Evolutionary conservation across 1,140 invertebrate species (phyloP).

Genomic region (Drosophila funebris): DNA sequence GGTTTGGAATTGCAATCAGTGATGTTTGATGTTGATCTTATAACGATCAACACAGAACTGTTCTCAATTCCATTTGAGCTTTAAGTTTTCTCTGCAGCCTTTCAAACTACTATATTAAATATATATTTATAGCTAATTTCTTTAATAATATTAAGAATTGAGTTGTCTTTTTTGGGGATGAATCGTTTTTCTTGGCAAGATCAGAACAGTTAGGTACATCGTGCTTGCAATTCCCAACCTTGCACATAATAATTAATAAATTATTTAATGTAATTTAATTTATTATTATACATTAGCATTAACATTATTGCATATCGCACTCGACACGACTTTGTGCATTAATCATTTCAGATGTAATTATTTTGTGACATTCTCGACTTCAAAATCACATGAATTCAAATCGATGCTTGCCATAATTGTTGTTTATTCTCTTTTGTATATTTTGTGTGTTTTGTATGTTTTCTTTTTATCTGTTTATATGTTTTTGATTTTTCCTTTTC

Average conservation of each 20-base stretch:
- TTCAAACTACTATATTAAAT: no score
- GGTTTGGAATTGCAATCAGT: not conserved
- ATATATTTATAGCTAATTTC: no score
- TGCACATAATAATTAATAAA: not conserved
- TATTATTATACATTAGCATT: no score
- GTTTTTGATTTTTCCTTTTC: conserved; percentile 7
- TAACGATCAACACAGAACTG: no score
- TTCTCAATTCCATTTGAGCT: no score
- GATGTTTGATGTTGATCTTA: no score
- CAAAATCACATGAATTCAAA: conserved; percentile 1
- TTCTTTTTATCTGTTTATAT: conserved; percentile 4
- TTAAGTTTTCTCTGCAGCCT: no score
- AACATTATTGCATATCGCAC: conserved; percentile 15
- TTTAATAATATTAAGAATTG: no score
- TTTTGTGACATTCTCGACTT: conserved; percentile 10
- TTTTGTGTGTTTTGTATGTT: conserved; percentile 18
- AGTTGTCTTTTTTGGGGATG: not conserved
- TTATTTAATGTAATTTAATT: not conserved
- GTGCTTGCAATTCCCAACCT: conserved; percentile 32
- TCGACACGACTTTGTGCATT: conserved; percentile 2
- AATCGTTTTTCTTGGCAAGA: no score
- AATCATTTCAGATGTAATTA: conserved; percentile 3
- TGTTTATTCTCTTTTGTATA: conserved; percentile 21
- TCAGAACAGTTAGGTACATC: not conserved
- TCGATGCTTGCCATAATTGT: conserved; percentile 35